phyloP scores from a whole-genome alignment of 2,113 vertebrate species.

The Fregata magnificens region DNA sequence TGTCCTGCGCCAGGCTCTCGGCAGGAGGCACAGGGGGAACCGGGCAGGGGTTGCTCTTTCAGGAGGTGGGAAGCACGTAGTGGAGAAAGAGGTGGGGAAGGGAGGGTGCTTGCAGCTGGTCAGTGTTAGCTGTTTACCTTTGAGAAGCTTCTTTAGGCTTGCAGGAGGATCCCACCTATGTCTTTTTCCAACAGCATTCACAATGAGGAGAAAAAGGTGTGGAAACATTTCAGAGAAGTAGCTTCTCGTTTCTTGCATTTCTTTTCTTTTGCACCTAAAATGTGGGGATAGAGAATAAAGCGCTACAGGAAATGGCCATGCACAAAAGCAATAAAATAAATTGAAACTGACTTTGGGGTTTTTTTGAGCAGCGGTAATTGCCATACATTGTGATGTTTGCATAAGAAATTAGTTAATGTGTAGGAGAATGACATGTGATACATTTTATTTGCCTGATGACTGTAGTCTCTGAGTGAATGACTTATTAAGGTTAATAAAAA shows the following conservation, averaged over 20 bases:
- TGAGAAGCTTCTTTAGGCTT: background rate
- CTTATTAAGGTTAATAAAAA: constrained; percentile 85
- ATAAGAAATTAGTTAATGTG: constrained; percentile 83
- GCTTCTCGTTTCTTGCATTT: constrained; percentile 27
- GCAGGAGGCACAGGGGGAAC: background rate
- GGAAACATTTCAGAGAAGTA: background rate
- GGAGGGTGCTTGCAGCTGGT: background rate
- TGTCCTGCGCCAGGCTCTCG: background rate
- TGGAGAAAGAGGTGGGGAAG: background rate
- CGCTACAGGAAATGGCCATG: constrained; percentile 70
- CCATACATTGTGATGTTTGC: constrained; percentile 83
- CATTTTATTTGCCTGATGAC: constrained; percentile 79
- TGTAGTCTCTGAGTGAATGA: constrained; percentile 80
- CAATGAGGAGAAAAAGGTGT: background rate
- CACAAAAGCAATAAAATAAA: constrained; percentile 81
- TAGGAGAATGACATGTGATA: constrained; percentile 77
- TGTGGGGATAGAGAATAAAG: constrained; percentile 56
- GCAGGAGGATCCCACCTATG: fast-evolving
- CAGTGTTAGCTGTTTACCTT: background rate
- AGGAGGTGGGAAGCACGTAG: background rate
- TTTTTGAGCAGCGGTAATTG: constrained; percentile 78
- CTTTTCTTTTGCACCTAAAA: constrained; percentile 54
- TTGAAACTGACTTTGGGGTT: constrained; percentile 75
- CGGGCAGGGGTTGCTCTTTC: background rate
- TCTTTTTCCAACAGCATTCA: background rate